Percentiles rank a stretch among this genome's conserved stretches.
Evolutionary conservation across 2,888 invertebrate species (phyloP).

Genomic region (Spatulosminthurus flaviceps): DNA sequence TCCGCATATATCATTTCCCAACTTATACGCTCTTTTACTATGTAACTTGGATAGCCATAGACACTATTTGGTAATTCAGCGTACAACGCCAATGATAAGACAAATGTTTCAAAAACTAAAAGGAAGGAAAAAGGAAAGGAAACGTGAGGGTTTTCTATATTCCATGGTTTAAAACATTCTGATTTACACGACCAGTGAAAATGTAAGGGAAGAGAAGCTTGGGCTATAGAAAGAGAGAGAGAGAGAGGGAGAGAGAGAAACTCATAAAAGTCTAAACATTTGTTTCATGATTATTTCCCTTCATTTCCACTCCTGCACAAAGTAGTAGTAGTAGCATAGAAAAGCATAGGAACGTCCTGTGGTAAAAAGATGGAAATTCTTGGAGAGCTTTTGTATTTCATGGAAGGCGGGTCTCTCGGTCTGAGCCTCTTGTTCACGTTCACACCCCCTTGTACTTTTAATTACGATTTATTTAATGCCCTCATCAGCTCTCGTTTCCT

Average conservation of each 20-base stretch:
- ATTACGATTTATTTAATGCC: conserved; percentile 50
- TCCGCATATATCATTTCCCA: neutral
- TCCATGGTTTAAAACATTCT: too few relatives aligned
- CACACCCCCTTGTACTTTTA: conserved; percentile 51
- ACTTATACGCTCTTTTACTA: too few relatives aligned
- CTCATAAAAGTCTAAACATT: conserved; percentile 12
- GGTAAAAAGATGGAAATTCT: too few relatives aligned
- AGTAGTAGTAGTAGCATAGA: too few relatives aligned
- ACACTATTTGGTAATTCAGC: neutral
- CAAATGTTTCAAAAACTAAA: neutral
- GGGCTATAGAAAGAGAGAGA: neutral
- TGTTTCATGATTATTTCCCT: conserved; percentile 18
- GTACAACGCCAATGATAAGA: neutral
- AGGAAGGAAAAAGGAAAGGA: too few relatives aligned
- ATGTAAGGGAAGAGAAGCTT: too few relatives aligned
- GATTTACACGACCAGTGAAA: too few relatives aligned
- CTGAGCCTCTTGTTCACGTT: conserved; percentile 22
- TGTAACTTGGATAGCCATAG: too few relatives aligned
- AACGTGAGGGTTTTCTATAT: too few relatives aligned
- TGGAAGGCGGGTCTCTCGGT: conserved; percentile 25
- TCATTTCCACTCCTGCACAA: neutral
- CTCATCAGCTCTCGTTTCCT: conserved; percentile 27
- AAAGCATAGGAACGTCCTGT: too few relatives aligned
- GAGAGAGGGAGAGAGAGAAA: conserved; percentile 1
- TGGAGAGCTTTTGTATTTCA: too few relatives aligned